phyloP scores from a whole-genome alignment of 2,888 invertebrate genomes.

The Lordiphosa fenestrarum region DNA sequence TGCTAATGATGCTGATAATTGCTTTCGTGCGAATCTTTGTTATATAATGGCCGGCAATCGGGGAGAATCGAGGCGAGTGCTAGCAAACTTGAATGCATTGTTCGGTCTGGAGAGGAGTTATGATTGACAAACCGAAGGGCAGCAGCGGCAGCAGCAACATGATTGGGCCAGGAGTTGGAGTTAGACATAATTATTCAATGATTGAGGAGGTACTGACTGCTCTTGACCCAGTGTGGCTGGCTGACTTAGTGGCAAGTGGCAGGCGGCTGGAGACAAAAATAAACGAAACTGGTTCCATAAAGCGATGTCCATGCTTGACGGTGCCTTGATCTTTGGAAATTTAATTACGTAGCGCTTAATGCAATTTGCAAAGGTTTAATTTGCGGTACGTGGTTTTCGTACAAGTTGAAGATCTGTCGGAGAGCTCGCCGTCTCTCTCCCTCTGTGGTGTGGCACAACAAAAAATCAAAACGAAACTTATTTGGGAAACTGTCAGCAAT shows the following conservation, averaged over 20 bases:
- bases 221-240: neutral
- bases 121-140: slow-evolving; percentile 59
- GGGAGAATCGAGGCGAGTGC: slow-evolving; percentile 4
- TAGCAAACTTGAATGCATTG: neutral
- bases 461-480: slow-evolving; percentile 24
- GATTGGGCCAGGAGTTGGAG: slow-evolving; percentile 17
- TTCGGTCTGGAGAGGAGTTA: slow-evolving; percentile 27
- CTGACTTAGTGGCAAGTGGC: neutral
- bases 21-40: slow-evolving; percentile 64
- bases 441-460: slow-evolving; percentile 4
- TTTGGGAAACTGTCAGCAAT: slow-evolving; percentile 43
- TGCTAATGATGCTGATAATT: slow-evolving; percentile 69
- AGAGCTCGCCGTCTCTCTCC: neutral
- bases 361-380: slow-evolving; percentile 56
- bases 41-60: slow-evolving; percentile 30
- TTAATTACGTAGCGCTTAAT: slow-evolving; percentile 56
- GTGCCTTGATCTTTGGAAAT: slow-evolving; percentile 47
- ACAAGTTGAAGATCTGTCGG: slow-evolving; percentile 6
- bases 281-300: slow-evolving; percentile 37
- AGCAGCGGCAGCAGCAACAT: slow-evolving; percentile 17
- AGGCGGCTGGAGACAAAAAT: neutral
- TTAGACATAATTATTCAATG: slow-evolving; percentile 30
- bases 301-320: slow-evolving; percentile 28
- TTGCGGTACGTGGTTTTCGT: slow-evolving; percentile 25
- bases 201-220: slow-evolving; percentile 23